A percentile compares a stretch with the other conserved stretches of the same genome.
phyloP scores from a whole-genome alignment of 2,797 vertebrate genomes.

The Tapera naevia region DNA sequence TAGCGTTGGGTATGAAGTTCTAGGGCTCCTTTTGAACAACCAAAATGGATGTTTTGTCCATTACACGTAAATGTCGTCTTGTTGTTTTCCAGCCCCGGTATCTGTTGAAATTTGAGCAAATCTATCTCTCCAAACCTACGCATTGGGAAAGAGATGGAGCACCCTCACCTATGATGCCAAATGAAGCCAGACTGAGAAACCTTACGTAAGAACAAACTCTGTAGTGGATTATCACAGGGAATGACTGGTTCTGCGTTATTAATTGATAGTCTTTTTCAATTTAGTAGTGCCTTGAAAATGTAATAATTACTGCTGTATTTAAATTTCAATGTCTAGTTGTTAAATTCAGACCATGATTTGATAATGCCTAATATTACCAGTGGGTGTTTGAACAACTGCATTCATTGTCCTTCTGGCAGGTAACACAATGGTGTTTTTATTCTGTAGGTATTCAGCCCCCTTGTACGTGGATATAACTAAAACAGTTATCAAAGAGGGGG shows the following conservation, averaged over 20 bases:
- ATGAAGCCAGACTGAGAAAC: conserved; percentile 94
- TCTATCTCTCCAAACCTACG: conserved; percentile 97
- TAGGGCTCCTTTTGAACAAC: neutral
- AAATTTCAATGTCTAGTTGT: neutral
- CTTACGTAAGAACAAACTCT: conserved; percentile 85
- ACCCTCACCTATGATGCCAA: conserved; percentile 98
- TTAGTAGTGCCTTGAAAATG: neutral
- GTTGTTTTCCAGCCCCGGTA: conserved; percentile 88
- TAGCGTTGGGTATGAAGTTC: neutral
- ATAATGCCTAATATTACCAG: neutral
- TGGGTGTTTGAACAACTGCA: neutral
- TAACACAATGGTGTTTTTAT: conserved; percentile 1
- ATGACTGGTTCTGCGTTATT: neutral
- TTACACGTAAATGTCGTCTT: neutral
- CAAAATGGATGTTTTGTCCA: neutral
- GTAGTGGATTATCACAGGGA: neutral
- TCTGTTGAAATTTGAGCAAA: conserved; percentile 97
- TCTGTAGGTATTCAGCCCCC: conserved; percentile 91
- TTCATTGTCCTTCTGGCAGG: neutral
- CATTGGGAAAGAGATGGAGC: conserved; percentile 99
- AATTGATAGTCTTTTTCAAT: neutral
- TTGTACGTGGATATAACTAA: conserved; percentile 98
- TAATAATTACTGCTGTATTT: neutral
- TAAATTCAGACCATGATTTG: neutral
- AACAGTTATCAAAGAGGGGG: conserved; percentile 97